phyloP scores from a whole-genome alignment of 2,113 vertebrate genomes.

The Pelecanoides urinatrix region DNA sequence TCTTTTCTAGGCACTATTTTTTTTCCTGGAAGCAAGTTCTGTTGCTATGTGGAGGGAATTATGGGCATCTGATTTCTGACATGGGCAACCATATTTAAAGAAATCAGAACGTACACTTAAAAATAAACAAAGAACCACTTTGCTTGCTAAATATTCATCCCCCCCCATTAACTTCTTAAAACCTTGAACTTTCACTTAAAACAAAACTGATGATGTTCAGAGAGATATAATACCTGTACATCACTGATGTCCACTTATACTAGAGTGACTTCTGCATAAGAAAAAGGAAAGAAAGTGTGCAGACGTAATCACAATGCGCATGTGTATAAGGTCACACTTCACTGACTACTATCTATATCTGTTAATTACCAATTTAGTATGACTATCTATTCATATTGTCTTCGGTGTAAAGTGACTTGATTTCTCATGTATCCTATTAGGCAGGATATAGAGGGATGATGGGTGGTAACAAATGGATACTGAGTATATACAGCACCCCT shows the following conservation, averaged over 20 bases:
- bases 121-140: background rate
- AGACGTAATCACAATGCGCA: background rate
- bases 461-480: background rate
- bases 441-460: background rate
- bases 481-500: background rate
- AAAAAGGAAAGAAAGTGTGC: background rate
- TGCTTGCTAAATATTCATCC: background rate
- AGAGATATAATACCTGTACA: background rate
- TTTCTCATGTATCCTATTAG: background rate
- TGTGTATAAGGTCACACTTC: background rate
- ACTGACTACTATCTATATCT: background rate
- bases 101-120: background rate
- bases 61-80: background rate
- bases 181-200: background rate
- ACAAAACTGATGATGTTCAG: background rate
- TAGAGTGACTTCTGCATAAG: background rate
- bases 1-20: background rate
- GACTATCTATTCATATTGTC: background rate
- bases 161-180: background rate
- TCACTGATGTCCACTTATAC: background rate
- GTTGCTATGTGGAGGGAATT: background rate
- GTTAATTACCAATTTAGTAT: background rate
- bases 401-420: background rate
- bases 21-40: background rate
- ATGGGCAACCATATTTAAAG: background rate